Conservation (phyloP, 2,113 vertebrate species). For the Laticauda colubrina region DNA sequence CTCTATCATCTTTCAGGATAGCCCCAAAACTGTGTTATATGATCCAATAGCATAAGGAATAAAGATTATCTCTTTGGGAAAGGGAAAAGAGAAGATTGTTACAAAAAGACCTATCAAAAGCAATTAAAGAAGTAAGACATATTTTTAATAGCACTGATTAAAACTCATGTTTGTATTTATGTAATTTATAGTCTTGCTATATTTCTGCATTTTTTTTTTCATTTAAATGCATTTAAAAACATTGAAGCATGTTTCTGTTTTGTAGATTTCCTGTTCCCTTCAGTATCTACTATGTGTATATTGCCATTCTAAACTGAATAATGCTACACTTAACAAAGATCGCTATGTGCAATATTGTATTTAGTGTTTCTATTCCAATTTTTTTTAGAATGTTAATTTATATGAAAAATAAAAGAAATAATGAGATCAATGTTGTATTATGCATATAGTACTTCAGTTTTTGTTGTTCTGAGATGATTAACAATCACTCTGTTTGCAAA, state of each 20-base stretch:
- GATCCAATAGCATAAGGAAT: conserved; percentile 54
- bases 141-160: conserved; percentile 68
- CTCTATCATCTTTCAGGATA: conserved; percentile 40
- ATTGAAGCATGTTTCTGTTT: conserved; percentile 71
- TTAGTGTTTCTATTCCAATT: conserved; percentile 84
- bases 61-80: conserved; percentile 54
- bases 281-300: conserved; percentile 69
- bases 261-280: conserved; percentile 68
- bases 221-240: conserved; percentile 58
- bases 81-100: conserved; percentile 55
- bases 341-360: conserved; percentile 86
- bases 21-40: conserved; percentile 42
- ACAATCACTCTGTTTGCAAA: background rate
- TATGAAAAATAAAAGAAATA: conserved; percentile 88
- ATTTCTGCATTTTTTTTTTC: conserved; percentile 55
- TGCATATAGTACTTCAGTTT: background rate
- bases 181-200: conserved; percentile 67
- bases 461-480: background rate
- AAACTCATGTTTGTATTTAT: conserved; percentile 73
- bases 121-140: conserved; percentile 53
- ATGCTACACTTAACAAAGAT: conserved; percentile 77
- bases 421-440: conserved; percentile 59
- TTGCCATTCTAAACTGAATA: conserved; percentile 70
- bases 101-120: conserved; percentile 53
- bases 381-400: conserved; percentile 83